Evolutionary conservation across 2,797 vertebrate genomes (phyloP).

Genomic region (Bradypodion pumilum): DNA sequence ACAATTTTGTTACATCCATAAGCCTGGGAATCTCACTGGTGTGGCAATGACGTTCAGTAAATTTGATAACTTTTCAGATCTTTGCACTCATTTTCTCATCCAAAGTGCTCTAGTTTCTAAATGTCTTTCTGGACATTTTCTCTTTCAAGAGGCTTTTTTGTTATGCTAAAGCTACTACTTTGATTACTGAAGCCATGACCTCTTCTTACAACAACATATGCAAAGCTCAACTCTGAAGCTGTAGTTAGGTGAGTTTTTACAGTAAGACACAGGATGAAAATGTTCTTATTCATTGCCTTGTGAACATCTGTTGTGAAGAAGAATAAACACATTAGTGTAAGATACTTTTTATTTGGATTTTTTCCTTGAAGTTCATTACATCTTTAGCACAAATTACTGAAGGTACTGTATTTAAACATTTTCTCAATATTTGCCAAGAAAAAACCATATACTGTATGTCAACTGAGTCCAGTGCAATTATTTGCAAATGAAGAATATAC

Average conservation of each 20-base stretch:
- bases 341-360: constrained; percentile 66
- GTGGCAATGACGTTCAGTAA: neutral
- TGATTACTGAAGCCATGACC: too few relatives aligned
- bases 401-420: constrained; percentile 37
- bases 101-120: neutral
- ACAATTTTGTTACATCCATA: neutral
- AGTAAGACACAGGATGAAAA: neutral
- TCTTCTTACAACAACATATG: neutral
- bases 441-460: neutral
- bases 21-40: neutral
- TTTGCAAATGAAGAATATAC: constrained; percentile 34
- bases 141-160: neutral
- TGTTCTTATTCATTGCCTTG: neutral
- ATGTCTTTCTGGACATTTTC: neutral
- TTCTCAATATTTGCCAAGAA: neutral
- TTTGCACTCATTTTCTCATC: neutral
- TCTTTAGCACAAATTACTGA: constrained; percentile 41
- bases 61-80: neutral
- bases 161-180: neutral
- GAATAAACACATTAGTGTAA: constrained; percentile 12
- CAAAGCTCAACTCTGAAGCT: neutral
- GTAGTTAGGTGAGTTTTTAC: neutral
- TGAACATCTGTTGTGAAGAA: neutral
- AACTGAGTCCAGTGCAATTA: constrained; percentile 27
- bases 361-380: constrained; percentile 57